phyloP scores from a whole-genome alignment of 2,888 invertebrate species.

The Caenorhabditis sp. region DNA sequence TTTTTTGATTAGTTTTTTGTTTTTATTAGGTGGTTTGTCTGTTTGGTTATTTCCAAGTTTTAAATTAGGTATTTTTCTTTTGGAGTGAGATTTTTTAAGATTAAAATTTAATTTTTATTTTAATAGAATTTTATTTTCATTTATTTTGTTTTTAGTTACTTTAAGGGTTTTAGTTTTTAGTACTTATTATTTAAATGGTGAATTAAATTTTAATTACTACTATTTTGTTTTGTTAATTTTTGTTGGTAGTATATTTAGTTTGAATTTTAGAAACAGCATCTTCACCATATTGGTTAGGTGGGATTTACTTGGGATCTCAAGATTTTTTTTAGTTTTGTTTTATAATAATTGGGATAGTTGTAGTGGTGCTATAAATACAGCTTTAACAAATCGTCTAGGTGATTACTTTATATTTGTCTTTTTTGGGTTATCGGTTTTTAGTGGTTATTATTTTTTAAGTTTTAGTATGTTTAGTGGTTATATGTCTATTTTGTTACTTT shows the following conservation, averaged over 20 bases:
- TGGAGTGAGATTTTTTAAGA: conserved; percentile 55
- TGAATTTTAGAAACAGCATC: conserved; percentile 56
- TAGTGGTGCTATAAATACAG: conserved; percentile 76
- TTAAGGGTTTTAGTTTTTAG: conserved; percentile 55
- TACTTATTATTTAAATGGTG: conserved; percentile 53
- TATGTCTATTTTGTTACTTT: conserved; percentile 72
- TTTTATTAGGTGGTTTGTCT: conserved; percentile 37
- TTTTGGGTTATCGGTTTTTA: conserved; percentile 74
- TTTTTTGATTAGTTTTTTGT: conserved; percentile 53
- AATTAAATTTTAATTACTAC: conserved; percentile 59
- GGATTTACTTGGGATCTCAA: conserved; percentile 56
- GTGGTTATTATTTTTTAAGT: conserved; percentile 73
- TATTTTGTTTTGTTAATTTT: conserved; percentile 56
- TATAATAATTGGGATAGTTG: conserved; percentile 62
- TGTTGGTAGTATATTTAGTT: conserved; percentile 54
- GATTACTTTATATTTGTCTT: conserved; percentile 77
- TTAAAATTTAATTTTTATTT: conserved; percentile 60
- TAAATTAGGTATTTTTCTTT: conserved; percentile 77
- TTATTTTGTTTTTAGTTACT: conserved; percentile 58
- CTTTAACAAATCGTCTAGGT: conserved; percentile 80
- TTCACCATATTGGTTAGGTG: conserved; percentile 55
- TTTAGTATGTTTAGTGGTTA: conserved; percentile 52
- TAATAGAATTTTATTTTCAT: conserved; percentile 57
- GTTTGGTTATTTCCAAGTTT: conserved; percentile 32
- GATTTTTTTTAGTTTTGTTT: conserved; percentile 54